Base-by-base conservation (phyloP, 1,140 invertebrate species). In the Ylistrum balloti region DNA sequence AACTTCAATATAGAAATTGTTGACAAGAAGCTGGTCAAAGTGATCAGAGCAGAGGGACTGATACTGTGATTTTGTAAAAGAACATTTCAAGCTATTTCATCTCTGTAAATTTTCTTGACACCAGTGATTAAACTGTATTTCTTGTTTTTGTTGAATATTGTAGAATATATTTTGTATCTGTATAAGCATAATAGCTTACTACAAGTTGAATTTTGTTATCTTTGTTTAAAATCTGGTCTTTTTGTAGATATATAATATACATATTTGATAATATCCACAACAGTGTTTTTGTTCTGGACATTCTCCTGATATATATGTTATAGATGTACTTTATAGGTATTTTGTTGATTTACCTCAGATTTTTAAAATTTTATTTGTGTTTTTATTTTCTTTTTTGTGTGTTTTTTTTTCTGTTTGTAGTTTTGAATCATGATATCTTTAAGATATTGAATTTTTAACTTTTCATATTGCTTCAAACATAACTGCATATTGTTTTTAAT, bases 241-340 rank as follows among this genome's bases (percentile, higher is more conserved):
- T 74, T 28, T 74, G n/a, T 74, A 74, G 56, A 74, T 74, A 74
- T 74, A 74, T 28, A 28, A 74, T 74, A 74, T 74, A 74, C 56
- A 74, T 74, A 74, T 74, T 74, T 74, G 56, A 74, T 17, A 3
- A 74, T 74, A 28, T 74, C 56, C n/a, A n/a, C 22, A 28, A 74
- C 56, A 74, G 3, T n/a, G n/a, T 45, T 45, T 45, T 74, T 74
- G 56, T 74, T 74, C 22, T n/a, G 56, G 56, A 74, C 17, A 17
- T 74, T 74, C 28, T 74, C 17, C 22, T 74, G 56, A n/a, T 74
- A 74, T 74, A n/a, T 74, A 28, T 74, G 41, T 45, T 45, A 74
- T 74, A 74, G 22, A 74, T 74, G n/a, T 74, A 28, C n/a, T 28
- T 28, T 28, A 7, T 7, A n/a, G n/a, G 1, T 74, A 22, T 28